Evolutionary conservation across 1,140 invertebrate genomes (phyloP).

Genomic region (Andricus grossulariae): DNA sequence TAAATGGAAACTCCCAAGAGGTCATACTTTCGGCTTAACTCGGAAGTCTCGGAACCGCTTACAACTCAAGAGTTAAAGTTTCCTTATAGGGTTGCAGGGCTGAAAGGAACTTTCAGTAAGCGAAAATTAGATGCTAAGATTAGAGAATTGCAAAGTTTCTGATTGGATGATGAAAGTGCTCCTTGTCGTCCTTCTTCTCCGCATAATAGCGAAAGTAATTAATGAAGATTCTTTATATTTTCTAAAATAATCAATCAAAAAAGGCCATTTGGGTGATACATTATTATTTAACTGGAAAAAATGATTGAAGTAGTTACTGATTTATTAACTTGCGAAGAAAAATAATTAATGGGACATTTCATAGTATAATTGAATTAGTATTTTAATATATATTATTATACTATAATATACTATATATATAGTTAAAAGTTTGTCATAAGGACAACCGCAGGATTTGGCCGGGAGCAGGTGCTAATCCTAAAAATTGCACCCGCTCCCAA

Average conservation of each 20-base stretch:
- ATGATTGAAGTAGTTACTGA: no score
- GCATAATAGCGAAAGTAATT: background rate
- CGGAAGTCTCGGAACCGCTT: background rate
- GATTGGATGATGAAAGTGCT: constrained; percentile 23
- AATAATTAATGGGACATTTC: no score
- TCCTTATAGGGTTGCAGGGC: background rate
- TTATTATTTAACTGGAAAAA: no score
- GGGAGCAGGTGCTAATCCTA: no score
- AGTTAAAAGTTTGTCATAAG: no score
- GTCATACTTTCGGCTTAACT: background rate
- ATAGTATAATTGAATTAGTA: no score
- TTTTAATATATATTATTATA: no score
- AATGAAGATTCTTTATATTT: background rate
- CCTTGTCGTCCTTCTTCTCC: background rate
- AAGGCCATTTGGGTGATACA: background rate
- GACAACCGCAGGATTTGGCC: no score
- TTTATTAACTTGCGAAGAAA: no score
- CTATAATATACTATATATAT: no score
- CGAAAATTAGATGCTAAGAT: background rate
- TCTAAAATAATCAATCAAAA: background rate
- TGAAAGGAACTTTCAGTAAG: background rate
- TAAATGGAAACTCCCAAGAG: constrained; percentile 15
- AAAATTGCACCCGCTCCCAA: fast-evolving
- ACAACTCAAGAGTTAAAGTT: constrained; percentile 11
- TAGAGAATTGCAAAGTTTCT: constrained; percentile 19